A percentile compares a stretch with the other conserved stretches of the same genome.
Evolutionary conservation across 2,888 invertebrate genomes (phyloP).

Genomic region (Cactoblastis cactorum): DNA sequence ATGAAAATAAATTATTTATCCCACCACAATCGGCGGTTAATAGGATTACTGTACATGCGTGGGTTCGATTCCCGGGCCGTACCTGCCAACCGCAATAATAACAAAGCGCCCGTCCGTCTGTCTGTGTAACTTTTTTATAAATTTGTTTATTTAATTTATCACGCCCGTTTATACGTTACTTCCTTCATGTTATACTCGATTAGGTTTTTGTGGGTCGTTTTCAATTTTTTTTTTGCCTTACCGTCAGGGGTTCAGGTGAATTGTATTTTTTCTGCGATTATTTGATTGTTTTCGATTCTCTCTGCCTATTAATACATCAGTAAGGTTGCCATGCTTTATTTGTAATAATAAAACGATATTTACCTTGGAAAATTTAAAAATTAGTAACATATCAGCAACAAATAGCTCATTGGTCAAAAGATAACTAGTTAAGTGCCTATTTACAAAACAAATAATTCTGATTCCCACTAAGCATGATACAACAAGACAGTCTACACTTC

Average conservation of each 20-base stretch:
- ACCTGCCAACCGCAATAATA: conserved; percentile 60
- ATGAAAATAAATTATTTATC: conserved; percentile 72
- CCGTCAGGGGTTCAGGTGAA: conserved; percentile 48
- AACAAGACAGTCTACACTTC: conserved; percentile 3
- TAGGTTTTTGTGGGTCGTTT: conserved; percentile 68
- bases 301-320: conserved; percentile 24
- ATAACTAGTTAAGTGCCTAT: background rate
- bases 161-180: conserved; percentile 74
- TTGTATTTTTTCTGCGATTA: conserved; percentile 56
- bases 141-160: conserved; percentile 78
- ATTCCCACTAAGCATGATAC: conserved; percentile 11
- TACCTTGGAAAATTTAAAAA: background rate
- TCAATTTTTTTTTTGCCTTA: conserved; percentile 44
- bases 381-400: background rate
- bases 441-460: conserved; percentile 10
- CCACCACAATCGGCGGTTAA: conserved; percentile 64
- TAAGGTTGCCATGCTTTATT: background rate
- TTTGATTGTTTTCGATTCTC: conserved; percentile 46
- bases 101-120: conserved; percentile 56
- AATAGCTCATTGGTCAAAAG: background rate
- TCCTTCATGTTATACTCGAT: conserved; percentile 69
- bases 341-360: background rate
- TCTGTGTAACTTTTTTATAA: conserved; percentile 61
- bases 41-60: conserved; percentile 68
- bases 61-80: conserved; percentile 57